These are phyloP conservation scores for Hycleus cichorii DNA, from an alignment of 1,140 invertebrate species.

Conservation along the genomic window DNA sequence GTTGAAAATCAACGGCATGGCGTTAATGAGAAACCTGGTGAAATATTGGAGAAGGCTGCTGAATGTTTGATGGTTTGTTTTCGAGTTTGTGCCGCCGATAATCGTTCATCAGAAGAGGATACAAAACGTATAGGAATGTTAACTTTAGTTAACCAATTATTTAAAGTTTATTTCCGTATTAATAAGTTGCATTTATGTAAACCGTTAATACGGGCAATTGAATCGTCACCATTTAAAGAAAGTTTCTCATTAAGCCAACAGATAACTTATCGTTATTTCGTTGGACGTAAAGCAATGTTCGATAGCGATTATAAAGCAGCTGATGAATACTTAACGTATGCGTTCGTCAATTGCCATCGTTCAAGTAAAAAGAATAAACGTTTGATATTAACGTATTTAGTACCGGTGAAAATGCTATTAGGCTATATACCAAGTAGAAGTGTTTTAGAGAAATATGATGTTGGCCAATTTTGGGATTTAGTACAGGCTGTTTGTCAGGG, in stretches of 20 bases:
- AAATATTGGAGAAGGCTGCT: conserved; percentile 87
- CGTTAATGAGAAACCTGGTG: conserved; percentile 54
- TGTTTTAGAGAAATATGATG: conserved; percentile 81
- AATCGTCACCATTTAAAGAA: conserved; percentile 82
- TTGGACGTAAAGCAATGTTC: conserved; percentile 96
- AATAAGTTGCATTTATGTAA: conserved; percentile 96
- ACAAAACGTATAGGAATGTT: conserved; percentile 96
- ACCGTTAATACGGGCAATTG: conserved; percentile 92
- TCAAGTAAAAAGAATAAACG: conserved; percentile 82
- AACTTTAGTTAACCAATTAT: conserved; percentile 90
- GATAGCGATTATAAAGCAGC: conserved; percentile 92
- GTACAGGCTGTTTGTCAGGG: conserved; percentile 83
- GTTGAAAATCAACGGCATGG: conserved; percentile 55
- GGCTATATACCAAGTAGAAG: conserved; percentile 80
- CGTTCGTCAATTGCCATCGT: conserved; percentile 84
- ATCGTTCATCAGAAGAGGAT: conserved; percentile 75
- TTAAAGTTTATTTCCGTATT: conserved; percentile 96
- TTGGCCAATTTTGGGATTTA: conserved; percentile 84
- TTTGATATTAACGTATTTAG: conserved; percentile 89
- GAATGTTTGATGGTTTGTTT: conserved; percentile 92
- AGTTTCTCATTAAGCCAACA: conserved; percentile 80
- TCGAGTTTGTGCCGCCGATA: conserved; percentile 92
- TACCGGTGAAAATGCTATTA: conserved; percentile 95
- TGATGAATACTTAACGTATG: conserved; percentile 85
- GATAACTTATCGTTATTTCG: conserved; percentile 95